phyloP scores from a whole-genome alignment of 2,888 invertebrate genomes.

The Acronicta psi region DNA sequence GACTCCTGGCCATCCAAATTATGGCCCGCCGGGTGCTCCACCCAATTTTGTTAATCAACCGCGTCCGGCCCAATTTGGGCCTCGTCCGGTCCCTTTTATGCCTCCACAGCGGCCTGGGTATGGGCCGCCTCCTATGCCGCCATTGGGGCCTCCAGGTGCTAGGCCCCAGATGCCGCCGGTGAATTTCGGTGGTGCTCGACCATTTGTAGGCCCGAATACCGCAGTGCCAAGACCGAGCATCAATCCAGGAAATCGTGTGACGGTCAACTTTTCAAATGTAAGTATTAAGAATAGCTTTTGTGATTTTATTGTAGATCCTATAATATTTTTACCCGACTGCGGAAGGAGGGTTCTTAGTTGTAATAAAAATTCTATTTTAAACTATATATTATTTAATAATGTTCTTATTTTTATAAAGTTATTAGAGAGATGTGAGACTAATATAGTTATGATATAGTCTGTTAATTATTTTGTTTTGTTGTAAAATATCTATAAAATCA shows the following conservation, averaged over 20 bases:
- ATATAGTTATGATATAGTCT: no score
- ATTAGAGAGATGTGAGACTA: no score
- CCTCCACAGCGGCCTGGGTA: slow-evolving; percentile 18
- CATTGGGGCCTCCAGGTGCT: slow-evolving; percentile 9
- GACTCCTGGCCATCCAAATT: slow-evolving; percentile 7
- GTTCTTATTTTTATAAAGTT: no score
- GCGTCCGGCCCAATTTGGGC: slow-evolving; percentile 8
- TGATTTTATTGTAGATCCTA: no score
- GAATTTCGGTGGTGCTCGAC: slow-evolving; percentile 8
- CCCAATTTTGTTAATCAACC: slow-evolving; percentile 5
- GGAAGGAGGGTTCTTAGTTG: no score
- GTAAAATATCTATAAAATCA: no score
- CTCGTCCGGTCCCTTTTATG: slow-evolving; percentile 8
- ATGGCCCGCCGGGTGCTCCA: slow-evolving; percentile 4
- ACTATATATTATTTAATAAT: no score
- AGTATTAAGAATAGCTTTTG: slow-evolving; percentile 47
- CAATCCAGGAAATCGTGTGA: slow-evolving; percentile 48
- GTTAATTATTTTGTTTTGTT: no score
- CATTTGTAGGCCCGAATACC: slow-evolving; percentile 21
- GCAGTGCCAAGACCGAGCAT: slow-evolving; percentile 8
- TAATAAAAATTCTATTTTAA: no score
- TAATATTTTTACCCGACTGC: no score
- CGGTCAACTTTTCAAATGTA: slow-evolving; percentile 64
- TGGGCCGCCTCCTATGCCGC: slow-evolving; percentile 12
- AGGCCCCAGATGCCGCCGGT: slow-evolving; percentile 18